phyloP scores from a whole-genome alignment of 2,113 vertebrate species.

The Nycticebus coucang region DNA sequence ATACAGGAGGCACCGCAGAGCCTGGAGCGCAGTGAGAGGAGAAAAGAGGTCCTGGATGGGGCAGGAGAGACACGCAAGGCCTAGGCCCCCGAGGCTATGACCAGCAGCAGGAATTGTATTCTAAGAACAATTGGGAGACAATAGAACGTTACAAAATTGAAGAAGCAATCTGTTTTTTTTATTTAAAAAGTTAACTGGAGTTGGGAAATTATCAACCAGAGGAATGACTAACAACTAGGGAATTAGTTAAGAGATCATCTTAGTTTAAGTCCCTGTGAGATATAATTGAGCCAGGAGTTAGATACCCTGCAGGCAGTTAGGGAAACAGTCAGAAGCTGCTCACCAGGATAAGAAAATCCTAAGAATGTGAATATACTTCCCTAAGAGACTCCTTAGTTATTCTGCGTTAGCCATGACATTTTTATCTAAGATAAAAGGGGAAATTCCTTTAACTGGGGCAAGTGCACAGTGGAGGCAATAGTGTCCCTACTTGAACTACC shows the following conservation, averaged over 20 bases:
- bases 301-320: no score
- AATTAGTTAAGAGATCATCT: not conserved
- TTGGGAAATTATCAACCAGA: not conserved
- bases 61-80: not conserved
- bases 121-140: not conserved
- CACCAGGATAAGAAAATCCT: no score
- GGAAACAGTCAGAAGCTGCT: no score
- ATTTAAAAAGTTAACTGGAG: not conserved
- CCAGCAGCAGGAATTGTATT: not conserved
- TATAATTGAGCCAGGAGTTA: no score
- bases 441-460: no score
- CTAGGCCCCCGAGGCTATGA: rapidly evolving
- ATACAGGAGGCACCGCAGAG: not conserved
- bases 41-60: not conserved
- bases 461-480: no score
- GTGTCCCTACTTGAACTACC: no score
- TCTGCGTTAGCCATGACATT: no score
- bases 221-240: not conserved
- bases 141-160: not conserved
- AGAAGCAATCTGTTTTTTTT: not conserved
- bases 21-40: not conserved
- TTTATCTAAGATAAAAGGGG: no score
- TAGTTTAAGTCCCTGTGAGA: not conserved
- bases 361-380: no score
- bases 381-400: no score